Evolutionary conservation across 2,888 invertebrate species (phyloP), one percentile per base, ranked within the genome.

Genomic region (Entomobrya multifasciata): DNA sequence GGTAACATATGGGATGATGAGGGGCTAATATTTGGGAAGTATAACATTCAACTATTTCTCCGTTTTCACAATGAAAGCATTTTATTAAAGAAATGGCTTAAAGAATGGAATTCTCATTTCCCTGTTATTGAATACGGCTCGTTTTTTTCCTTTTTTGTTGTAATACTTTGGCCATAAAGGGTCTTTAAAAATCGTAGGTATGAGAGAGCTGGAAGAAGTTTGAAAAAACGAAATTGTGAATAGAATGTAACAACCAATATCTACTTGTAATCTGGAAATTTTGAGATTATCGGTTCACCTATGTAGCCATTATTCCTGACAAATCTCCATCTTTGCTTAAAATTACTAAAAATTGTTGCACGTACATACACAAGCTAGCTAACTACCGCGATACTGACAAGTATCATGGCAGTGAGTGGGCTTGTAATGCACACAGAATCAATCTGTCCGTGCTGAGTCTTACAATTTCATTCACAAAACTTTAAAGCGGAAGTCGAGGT

Each of bases 401-500:
- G n/a, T n/a, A n/a, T n/a, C n/a, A n/a, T n/a, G n/a, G n/a, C 22
- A 65, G 36, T 3, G 20, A 15, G 1, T 47, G 36, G n/a, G n/a
- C n/a, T n/a, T n/a, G n/a, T n/a, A n/a, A n/a, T 15, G 13, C 41
- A 27, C 5, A 57, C 15, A 30, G 41, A 77, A 36, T 72, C 25
- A 65, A 41, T 55, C 77, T 52, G 11, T 67, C 65, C 81, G 76
- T 36, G 30, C 25, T 25, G 15, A 52, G 36, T 82, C 77, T 52
- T 83, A 89, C 77, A 78, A 87, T 89, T 90, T 90, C 91, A 91
- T 91, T 91, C 91, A 91, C 87, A 91, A 89, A 88, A 80, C 78
- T 84, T 81, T n/a, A 78, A 84, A 90, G 87, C 91, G 91, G 91
- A 91, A 91, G 90, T 91, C 81, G 89, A 91, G 91, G 90, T 90